A percentile compares a stretch with the other conserved stretches of the same genome.
Conservation (phyloP, 2,797 vertebrate species). For the Uromys caudimaculatus region DNA sequence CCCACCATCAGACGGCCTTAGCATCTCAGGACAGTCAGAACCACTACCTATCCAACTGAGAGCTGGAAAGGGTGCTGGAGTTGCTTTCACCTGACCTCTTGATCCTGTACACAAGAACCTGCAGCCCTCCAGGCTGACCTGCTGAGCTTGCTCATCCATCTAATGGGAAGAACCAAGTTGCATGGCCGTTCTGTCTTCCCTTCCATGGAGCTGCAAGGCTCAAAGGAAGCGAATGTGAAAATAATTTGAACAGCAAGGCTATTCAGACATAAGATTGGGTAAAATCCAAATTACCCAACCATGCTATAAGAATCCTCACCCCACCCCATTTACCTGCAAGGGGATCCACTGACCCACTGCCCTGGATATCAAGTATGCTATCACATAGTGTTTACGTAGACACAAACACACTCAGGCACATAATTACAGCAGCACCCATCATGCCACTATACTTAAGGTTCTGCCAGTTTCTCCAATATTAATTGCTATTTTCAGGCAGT, state of each 20-base stretch:
- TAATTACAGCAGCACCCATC: constrained; percentile 62
- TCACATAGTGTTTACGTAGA: constrained; percentile 71
- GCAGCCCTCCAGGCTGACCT: not conserved
- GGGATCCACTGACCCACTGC: not conserved
- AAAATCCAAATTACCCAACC: not conserved
- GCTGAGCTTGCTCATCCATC: not conserved
- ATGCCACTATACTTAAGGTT: constrained; percentile 51
- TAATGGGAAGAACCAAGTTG: constrained; percentile 20
- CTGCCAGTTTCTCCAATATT: constrained; percentile 74
- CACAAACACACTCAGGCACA: constrained; percentile 59
- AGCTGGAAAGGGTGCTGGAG: not conserved
- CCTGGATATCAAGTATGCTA: constrained; percentile 45
- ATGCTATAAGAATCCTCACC: not conserved
- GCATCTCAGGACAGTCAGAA: not conserved
- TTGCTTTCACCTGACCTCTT: not conserved
- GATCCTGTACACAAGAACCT: not conserved
- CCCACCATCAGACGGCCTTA: not conserved
- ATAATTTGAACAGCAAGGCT: constrained; percentile 60
- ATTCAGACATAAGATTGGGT: not conserved
- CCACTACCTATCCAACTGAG: not conserved
- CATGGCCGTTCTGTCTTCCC: not conserved
- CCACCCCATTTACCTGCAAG: constrained; percentile 41
- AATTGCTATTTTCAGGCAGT: constrained; percentile 78
- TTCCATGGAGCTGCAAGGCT: not conserved
- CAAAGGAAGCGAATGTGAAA: constrained; percentile 27